Evolutionary conservation across 2,797 vertebrate genomes (phyloP).

Genomic region (Adelosebastes latens): DNA sequence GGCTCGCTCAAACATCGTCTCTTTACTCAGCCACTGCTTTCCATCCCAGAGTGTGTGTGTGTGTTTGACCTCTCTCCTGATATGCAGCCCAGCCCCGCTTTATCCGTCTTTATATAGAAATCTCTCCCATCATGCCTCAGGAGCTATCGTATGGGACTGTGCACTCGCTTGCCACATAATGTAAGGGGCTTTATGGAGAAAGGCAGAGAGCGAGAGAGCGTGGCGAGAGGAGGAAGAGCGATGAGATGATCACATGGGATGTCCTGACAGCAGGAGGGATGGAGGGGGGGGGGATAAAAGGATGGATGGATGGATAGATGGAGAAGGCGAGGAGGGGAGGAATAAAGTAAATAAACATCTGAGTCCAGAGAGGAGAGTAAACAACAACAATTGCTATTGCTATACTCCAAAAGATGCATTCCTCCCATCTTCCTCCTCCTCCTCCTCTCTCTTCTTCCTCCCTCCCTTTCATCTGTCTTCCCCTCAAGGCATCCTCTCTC

Average conservation of each 20-base stretch:
- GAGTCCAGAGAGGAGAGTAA: conserved; percentile 33
- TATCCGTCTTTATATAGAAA: conserved; percentile 72
- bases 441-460: conserved; percentile 3
- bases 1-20: conserved; percentile 4
- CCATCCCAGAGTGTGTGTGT: conserved; percentile 19
- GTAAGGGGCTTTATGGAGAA: conserved; percentile 60
- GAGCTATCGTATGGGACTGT: conserved; percentile 61
- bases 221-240: conserved; percentile 15
- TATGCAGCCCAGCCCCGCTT: conserved; percentile 42
- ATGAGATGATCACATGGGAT: conserved; percentile 56
- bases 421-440: conserved; percentile 6
- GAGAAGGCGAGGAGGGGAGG: neutral
- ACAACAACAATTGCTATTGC: conserved; percentile 50
- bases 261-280: conserved; percentile 35
- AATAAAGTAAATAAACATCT: conserved; percentile 53
- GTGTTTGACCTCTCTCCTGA: conserved; percentile 46
- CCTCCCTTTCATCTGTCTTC: conserved; percentile 15
- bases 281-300: neutral
- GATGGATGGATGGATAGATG: conserved; percentile 18
- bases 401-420: conserved; percentile 5
- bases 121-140: conserved; percentile 70
- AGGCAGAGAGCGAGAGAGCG: conserved; percentile 23
- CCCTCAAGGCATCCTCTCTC: conserved; percentile 55
- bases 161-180: conserved; percentile 67
- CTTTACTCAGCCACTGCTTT: conserved; percentile 1